Percentiles rank a stretch among this genome's conserved stretches.
Conservation (phyloP, 1,140 invertebrate species). For the Manduca sexta region DNA sequence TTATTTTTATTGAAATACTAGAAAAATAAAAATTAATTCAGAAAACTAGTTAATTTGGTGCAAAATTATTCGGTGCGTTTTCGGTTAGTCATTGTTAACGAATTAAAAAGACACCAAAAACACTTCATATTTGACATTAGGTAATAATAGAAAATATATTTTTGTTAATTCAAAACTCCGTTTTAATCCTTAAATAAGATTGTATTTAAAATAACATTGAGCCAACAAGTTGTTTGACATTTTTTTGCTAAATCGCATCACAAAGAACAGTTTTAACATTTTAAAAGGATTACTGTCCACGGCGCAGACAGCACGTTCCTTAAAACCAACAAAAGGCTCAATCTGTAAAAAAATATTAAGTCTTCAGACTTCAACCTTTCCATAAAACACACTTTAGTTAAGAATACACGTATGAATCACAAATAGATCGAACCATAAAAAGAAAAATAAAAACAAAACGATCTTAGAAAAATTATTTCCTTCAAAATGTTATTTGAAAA, state of each 20-base stretch:
- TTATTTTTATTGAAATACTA: not conserved
- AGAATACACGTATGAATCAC: too few species aligned
- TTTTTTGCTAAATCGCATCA: conserved; percentile 12
- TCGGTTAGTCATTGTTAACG: not conserved
- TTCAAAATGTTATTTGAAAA: too few species aligned
- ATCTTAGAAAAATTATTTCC: too few species aligned
- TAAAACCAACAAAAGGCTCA: not conserved
- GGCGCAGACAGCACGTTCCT: conserved; percentile 13
- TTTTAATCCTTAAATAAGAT: conserved; percentile 39
- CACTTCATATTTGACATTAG: not conserved
- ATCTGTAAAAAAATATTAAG: not conserved
- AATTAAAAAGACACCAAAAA: not conserved
- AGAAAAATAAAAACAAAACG: too few species aligned
- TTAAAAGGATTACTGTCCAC: conserved; percentile 39
- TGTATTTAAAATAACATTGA: conserved; percentile 7
- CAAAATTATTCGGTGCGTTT: conserved; percentile 1
- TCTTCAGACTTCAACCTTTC: not conserved
- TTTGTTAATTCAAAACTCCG: conserved; percentile 9
- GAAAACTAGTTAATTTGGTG: conserved; percentile 14
- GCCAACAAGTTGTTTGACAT: conserved; percentile 12
- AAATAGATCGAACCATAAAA: too few species aligned
- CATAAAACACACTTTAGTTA: too few species aligned
- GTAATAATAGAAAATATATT: not conserved
- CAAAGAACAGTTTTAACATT: conserved; percentile 23
- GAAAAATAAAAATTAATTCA: not conserved